Conservation (phyloP, 2,797 vertebrate species). For the Cossypha heuglini region DNA sequence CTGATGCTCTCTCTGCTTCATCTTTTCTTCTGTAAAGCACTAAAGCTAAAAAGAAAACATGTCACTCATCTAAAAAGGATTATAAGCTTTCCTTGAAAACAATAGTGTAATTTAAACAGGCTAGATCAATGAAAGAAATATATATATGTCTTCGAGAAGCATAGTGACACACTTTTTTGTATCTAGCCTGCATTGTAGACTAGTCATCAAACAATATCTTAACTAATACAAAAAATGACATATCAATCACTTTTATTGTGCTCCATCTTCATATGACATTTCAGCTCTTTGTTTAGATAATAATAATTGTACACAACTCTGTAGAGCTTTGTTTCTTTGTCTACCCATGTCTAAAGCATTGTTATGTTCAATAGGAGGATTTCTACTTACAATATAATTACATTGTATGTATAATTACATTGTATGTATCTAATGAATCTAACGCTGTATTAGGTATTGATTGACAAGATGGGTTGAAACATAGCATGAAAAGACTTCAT, state of each 20-base stretch:
- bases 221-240: not conserved
- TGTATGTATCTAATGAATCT: not conserved
- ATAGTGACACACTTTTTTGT: not conserved
- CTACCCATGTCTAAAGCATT: not conserved
- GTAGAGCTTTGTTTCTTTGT: constrained; percentile 1
- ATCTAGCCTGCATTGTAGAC: not conserved
- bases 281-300: constrained; percentile 22
- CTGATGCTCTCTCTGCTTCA: not conserved
- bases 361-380: not conserved
- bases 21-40: constrained; percentile 4
- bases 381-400: constrained; percentile 10
- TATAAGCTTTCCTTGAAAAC: constrained; percentile 1
- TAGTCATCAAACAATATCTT: not conserved
- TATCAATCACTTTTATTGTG: constrained; percentile 21
- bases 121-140: constrained; percentile 10
- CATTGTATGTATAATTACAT: not conserved
- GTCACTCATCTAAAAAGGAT: constrained; percentile 21
- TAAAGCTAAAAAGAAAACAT: constrained; percentile 32
- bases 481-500: not conserved
- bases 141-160: not conserved
- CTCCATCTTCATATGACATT: not conserved
- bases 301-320: not conserved
- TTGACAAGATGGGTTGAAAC: constrained; percentile 4
- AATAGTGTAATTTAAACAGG: constrained; percentile 12
- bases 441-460: not conserved